Conservation (phyloP, 2,888 invertebrate genomes). For the Trachelus iudaicus region DNA sequence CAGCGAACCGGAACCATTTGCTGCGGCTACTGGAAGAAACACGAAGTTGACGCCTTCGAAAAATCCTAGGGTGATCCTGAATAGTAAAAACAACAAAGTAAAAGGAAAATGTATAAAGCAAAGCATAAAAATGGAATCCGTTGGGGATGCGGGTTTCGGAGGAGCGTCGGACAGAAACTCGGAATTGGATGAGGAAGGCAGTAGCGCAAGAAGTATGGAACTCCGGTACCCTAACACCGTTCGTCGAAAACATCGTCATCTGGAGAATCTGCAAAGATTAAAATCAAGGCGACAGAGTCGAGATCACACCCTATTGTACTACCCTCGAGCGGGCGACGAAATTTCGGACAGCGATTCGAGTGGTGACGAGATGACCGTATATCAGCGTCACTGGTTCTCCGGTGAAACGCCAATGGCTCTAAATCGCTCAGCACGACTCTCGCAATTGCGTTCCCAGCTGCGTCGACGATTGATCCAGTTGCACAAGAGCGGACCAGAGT, state of each 20-base stretch:
- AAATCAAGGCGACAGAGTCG: constrained; percentile 48
- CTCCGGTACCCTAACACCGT: constrained; percentile 40
- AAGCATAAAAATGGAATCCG: constrained; percentile 41
- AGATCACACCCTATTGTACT: constrained; percentile 61
- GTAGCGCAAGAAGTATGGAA: constrained; percentile 34
- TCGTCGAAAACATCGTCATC: constrained; percentile 39
- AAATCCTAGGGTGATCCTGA: constrained; percentile 48
- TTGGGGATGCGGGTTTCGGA: constrained; percentile 29
- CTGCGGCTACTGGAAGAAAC: constrained; percentile 45
- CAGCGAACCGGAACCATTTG: constrained; percentile 64
- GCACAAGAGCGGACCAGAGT: constrained; percentile 54
- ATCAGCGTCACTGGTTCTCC: constrained; percentile 65
- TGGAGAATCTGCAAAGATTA: constrained; percentile 42
- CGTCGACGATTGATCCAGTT: constrained; percentile 67
- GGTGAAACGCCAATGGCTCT: constrained; percentile 50
- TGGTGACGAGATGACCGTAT: constrained; percentile 60
- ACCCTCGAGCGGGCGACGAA: constrained; percentile 63
- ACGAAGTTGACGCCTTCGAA: constrained; percentile 47
- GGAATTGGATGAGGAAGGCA: constrained; percentile 21
- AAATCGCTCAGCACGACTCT: constrained; percentile 56
- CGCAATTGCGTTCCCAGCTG: constrained; percentile 62
- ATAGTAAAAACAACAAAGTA: constrained; percentile 46
- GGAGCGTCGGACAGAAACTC: constrained; percentile 4
- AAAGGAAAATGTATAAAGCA: constrained; percentile 57
- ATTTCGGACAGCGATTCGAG: constrained; percentile 66